Base-by-base conservation (phyloP, 2,888 invertebrate species). In the Protonemura montana region DNA sequence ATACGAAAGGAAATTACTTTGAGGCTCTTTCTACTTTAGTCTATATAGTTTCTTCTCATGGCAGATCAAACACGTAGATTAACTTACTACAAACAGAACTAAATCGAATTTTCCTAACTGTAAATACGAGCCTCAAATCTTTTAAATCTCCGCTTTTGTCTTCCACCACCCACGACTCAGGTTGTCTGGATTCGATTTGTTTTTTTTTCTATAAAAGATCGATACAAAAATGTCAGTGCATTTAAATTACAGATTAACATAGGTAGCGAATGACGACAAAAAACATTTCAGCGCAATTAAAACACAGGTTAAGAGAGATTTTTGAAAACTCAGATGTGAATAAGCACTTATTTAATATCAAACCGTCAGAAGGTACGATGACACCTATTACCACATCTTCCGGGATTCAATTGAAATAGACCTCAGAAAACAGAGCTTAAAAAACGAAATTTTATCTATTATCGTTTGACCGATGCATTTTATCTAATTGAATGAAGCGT, bases 1-100 rank as follows among this genome's bases (percentile, higher is more conserved):
- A 81, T 29, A 81, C 81, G 26, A 29, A 81, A 81, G 28, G 81
- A 81, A 81, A 81, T 81, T 81, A 81, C 29, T 81, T 81, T 81
- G 28, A 81, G 59, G 81, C 81, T 81, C 30, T 28, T 81, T 81
- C 81, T n/a, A 59, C 59, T 59, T 59, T 59, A 10, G 59, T 59
- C 59, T 59, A 21, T 59, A 59, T 59, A 59, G 59, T 59, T 59
- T 59, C 59, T 26, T 78, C 28, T 28, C 78, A 27, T 78, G 76
- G 3, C 16, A 78, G n/a, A 81, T 30, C n/a, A 81, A 81, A 81
- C 81, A 28, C 2, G 28, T 27, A 81, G 59, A 59, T 59, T 59
- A 59, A 59, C 59, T 81, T 81, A 81, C 28, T 27, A 81, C 81
- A 81, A 81, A 81, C 81, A 28, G 28, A 81, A 81, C 81, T 30